These are phyloP conservation scores for Kuschelorhynchus macadamiae DNA, from an alignment of 2,888 invertebrate species.

Conservation along the genomic window DNA sequence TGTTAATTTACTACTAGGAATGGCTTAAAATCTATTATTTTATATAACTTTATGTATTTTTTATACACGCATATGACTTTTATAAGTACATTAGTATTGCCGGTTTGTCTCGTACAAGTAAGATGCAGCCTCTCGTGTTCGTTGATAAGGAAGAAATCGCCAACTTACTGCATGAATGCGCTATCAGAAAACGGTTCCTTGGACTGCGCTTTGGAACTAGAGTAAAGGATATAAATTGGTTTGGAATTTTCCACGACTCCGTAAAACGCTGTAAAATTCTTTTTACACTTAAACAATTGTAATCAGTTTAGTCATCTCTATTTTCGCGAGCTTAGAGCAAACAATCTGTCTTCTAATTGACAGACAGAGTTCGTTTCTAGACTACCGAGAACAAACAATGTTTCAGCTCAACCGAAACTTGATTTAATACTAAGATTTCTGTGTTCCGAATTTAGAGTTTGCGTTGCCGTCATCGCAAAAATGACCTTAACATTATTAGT, in stretches of 20 bases:
- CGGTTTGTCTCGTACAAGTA: slow-evolving; percentile 14
- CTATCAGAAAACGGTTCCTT: slow-evolving; percentile 38
- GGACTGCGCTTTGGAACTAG: slow-evolving; percentile 26
- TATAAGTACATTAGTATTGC: not conserved
- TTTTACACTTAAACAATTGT: slow-evolving; percentile 25
- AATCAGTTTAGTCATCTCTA: slow-evolving; percentile 31
- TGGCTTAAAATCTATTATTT: no score
- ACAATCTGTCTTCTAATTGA: slow-evolving; percentile 32
- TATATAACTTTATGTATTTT: no score
- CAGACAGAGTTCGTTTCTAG: slow-evolving; percentile 21
- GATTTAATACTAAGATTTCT: not conserved
- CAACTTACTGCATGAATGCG: slow-evolving; percentile 41
- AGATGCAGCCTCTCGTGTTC: slow-evolving; percentile 24
- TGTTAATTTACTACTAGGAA: no score
- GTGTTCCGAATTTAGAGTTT: not conserved
- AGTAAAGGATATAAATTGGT: slow-evolving; percentile 46
- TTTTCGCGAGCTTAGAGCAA: slow-evolving; percentile 15
- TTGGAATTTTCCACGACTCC: slow-evolving; percentile 40
- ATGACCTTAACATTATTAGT: no score
- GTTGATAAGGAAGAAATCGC: slow-evolving; percentile 37
- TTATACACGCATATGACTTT: no score
- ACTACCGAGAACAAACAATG: slow-evolving; percentile 10
- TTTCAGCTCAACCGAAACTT: slow-evolving; percentile 8
- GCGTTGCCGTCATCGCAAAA: no score
- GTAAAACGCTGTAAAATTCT: slow-evolving; percentile 23